Evolutionary conservation across 2,113 vertebrate species (phyloP).

Genomic region (Channa argus): DNA sequence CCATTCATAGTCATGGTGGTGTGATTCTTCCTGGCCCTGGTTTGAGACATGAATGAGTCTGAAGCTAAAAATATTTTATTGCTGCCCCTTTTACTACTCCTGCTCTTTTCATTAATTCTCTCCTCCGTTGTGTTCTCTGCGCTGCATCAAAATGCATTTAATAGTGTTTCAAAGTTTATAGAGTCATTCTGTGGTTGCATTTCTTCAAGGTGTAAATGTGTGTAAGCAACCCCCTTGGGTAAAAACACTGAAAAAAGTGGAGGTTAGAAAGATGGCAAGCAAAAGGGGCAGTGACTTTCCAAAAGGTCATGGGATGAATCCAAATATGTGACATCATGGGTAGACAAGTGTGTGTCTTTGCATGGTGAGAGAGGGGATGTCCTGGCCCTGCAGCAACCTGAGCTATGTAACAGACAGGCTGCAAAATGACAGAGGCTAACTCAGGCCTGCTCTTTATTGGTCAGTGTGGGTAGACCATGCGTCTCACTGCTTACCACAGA

Average conservation of each 20-base stretch:
- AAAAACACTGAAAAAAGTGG: not conserved
- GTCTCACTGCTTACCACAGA: constrained; percentile 70
- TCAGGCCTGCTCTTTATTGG: constrained; percentile 56
- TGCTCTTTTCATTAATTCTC: constrained; percentile 57
- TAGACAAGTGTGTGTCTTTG: constrained; percentile 3
- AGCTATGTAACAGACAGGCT: constrained; percentile 61
- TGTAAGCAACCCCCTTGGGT: not conserved
- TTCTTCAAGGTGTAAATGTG: constrained; percentile 49
- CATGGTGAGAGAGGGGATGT: constrained; percentile 8
- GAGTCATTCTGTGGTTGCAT: constrained; percentile 28
- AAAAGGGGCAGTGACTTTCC: not conserved
- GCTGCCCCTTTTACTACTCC: constrained; percentile 46
- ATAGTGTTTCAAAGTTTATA: constrained; percentile 33
- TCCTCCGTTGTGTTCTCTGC: constrained; percentile 26
- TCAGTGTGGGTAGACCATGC: constrained; percentile 70
- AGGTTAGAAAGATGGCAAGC: not conserved
- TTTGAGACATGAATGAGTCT: constrained; percentile 65
- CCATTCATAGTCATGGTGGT: constrained; percentile 69
- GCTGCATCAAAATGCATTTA: constrained; percentile 38
- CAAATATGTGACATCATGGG: constrained; percentile 20
- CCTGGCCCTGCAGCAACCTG: constrained; percentile 32
- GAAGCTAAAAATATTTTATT: constrained; percentile 78
- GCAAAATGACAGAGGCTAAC: constrained; percentile 54
- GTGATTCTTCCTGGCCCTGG: constrained; percentile 56
- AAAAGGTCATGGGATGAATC: constrained; percentile 26